Conservation (phyloP, 2,797 vertebrate genomes). For the Sebastes taczanowskii region DNA sequence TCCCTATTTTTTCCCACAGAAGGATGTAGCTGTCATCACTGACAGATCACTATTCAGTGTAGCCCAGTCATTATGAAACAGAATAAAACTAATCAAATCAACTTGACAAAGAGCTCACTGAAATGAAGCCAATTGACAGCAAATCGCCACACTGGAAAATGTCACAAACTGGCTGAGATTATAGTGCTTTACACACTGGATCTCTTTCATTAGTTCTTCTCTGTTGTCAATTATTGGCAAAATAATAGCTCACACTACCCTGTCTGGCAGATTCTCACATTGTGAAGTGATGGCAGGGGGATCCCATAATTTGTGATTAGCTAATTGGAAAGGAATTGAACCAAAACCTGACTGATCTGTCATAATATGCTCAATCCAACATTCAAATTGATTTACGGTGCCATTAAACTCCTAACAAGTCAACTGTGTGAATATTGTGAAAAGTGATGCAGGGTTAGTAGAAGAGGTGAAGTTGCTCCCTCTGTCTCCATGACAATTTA, state of each 20-base stretch:
- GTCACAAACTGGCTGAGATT: slow-evolving; percentile 1
- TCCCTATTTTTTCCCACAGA: not conserved
- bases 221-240: not conserved
- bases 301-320: not conserved
- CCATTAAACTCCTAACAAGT: not conserved
- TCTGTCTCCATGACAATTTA: slow-evolving; percentile 55
- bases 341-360: not conserved
- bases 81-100: slow-evolving; percentile 24
- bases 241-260: not conserved
- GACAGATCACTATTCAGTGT: not conserved
- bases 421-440: not conserved
- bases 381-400: not conserved
- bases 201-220: not conserved
- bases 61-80: not conserved
- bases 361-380: not conserved
- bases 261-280: not conserved
- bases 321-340: not conserved
- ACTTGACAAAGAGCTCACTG: slow-evolving; percentile 9
- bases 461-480: not conserved
- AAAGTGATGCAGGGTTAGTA: not conserved
- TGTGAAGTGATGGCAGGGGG: not conserved
- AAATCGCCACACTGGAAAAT: slow-evolving; percentile 33
- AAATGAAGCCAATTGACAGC: slow-evolving; percentile 12
- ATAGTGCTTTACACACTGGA: not conserved
- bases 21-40: slow-evolving; percentile 1